These are phyloP conservation scores for Brachystomella parvula DNA, from an alignment of 1,140 invertebrate genomes.

Conservation along the genomic window DNA sequence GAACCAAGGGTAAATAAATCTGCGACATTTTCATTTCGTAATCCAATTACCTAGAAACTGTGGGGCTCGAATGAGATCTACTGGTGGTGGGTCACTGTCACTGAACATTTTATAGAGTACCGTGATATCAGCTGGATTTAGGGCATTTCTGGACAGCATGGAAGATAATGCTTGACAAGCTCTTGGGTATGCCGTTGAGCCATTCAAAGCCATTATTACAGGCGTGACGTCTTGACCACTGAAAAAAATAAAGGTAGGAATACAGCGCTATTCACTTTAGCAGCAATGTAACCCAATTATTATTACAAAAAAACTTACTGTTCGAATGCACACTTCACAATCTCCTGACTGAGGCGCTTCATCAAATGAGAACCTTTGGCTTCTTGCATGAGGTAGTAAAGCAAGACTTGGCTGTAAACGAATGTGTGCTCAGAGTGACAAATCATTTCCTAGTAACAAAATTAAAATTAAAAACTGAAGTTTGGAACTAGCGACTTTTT, in stretches of 20 bases:
- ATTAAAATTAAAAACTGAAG: slow-evolving; percentile 18
- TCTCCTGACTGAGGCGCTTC: slow-evolving; percentile 89
- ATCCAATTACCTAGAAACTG: slow-evolving; percentile 88
- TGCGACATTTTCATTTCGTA: too few relatives aligned
- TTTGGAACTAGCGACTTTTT: slow-evolving; percentile 17
- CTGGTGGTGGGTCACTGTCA: slow-evolving; percentile 77
- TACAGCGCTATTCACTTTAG: too few relatives aligned
- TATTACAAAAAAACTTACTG: too few relatives aligned
- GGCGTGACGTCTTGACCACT: slow-evolving; percentile 91
- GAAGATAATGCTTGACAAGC: slow-evolving; percentile 86
- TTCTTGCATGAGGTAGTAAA: slow-evolving; percentile 81
- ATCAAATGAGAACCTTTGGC: slow-evolving; percentile 80
- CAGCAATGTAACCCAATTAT: too few relatives aligned
- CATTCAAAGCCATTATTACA: slow-evolving; percentile 88
- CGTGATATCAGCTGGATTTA: slow-evolving; percentile 96
- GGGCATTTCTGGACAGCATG: slow-evolving; percentile 86
- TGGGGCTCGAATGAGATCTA: slow-evolving; percentile 86
- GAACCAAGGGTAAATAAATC: too few relatives aligned
- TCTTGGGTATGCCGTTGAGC: slow-evolving; percentile 79
- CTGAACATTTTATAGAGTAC: slow-evolving; percentile 86
- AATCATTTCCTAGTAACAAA: slow-evolving; percentile 91
- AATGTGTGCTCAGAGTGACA: slow-evolving; percentile 98
- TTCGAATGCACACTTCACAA: slow-evolving; percentile 82
- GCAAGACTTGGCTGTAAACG: slow-evolving; percentile 90
- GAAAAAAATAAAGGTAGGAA: too few relatives aligned